These are phyloP conservation scores for Hyperoplus immaculatus DNA, from an alignment of 2,797 vertebrate species.

Conservation along the genomic window DNA sequence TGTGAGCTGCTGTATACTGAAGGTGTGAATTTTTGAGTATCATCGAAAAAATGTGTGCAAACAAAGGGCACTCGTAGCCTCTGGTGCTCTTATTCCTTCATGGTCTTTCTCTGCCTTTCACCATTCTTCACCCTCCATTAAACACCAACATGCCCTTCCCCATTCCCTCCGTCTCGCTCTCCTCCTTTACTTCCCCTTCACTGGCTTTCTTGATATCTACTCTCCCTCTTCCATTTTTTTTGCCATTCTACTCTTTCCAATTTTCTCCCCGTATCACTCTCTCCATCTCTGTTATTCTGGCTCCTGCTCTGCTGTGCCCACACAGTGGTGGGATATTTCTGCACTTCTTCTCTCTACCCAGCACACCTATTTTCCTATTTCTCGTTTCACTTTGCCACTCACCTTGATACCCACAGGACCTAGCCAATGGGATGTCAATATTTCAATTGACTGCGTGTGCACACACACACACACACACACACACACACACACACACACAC, in stretches of 20 bases:
- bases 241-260: slow-evolving; percentile 54
- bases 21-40: slow-evolving; percentile 59
- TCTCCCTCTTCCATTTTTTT: slow-evolving; percentile 46
- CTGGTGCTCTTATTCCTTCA: slow-evolving; percentile 54
- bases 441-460: slow-evolving; percentile 41
- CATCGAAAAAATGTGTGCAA: slow-evolving; percentile 47
- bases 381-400: slow-evolving; percentile 52
- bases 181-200: slow-evolving; percentile 49
- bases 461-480: background rate
- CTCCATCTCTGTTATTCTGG: slow-evolving; percentile 56
- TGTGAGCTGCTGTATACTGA: slow-evolving; percentile 1
- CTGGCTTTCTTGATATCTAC: slow-evolving; percentile 56
- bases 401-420: slow-evolving; percentile 54
- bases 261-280: slow-evolving; percentile 57
- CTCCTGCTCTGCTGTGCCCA: slow-evolving; percentile 54
- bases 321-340: slow-evolving; percentile 46
- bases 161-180: slow-evolving; percentile 32
- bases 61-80: slow-evolving; percentile 68
- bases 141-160: slow-evolving; percentile 62
- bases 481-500: background rate
- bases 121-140: slow-evolving; percentile 79
- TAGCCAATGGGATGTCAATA: slow-evolving; percentile 38
- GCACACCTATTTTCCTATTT: slow-evolving; percentile 56
- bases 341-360: slow-evolving; percentile 40
- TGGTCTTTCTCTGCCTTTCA: slow-evolving; percentile 65